Evolutionary conservation across 2,888 invertebrate species (phyloP), one percentile per base, ranked within the genome.

Genomic region (Baronia brevicornis): DNA sequence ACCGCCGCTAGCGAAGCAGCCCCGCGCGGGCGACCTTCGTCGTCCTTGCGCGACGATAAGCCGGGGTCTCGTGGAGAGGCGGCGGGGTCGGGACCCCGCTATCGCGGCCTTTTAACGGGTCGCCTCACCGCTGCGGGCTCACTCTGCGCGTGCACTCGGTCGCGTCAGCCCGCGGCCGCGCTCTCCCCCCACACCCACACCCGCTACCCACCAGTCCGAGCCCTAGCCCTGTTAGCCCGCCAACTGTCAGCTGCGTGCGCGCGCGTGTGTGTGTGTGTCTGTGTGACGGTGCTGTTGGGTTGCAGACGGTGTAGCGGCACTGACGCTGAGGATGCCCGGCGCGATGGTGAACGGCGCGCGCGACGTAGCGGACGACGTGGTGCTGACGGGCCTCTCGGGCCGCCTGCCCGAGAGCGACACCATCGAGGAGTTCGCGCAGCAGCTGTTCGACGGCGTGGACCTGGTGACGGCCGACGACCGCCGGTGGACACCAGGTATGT

Each of bases 401-500:
- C 91, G 97, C 44, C 87, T 98, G 51, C 98, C 98, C 5, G 95
- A 98, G 79, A 95, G 94, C 44, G 89, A 91, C 53, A 92, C 87
- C 72, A 92, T 98, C 60, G 94, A 94, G 50, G 98, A 98, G 82
- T 98, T 98, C 77, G 92, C 92, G 59, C 88, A 93, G 56, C 91
- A 97, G 71, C 89, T 98, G 32, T 92, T 96, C 71, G 92, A 92
- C 40, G 95, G 95, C 32, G 89, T 95, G 23, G 98, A 98, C 69
- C 90, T 98, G 85, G 91, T 98, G 41, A 97, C 95, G 14, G 96
- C 93, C 48, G 96, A 97, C 67, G 93, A 91, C 48, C 86, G 95
- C 45, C 87, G 97, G 63, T 98, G 97, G 97, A 89, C 92, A 3
- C 86, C 90, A 44, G 92, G 82, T 80, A 41, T 38, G 41, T 41